Base-by-base conservation (phyloP, 2,113 vertebrate genomes). In the Isurus oxyrinchus region DNA sequence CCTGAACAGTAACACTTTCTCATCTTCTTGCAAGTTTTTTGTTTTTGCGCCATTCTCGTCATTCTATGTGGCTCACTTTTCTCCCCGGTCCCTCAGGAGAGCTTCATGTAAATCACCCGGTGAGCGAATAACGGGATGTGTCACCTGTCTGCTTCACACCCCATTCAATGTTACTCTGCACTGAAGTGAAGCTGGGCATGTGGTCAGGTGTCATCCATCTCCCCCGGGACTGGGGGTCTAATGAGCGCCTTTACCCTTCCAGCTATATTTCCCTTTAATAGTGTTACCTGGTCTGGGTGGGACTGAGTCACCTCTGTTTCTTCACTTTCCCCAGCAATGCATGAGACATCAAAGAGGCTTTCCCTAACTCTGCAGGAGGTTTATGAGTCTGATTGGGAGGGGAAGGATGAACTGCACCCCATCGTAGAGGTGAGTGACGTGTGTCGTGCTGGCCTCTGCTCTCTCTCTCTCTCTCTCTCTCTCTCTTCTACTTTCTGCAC, bases 341-440 rank as follows among this genome's bases (percentile, higher is more conserved):
- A 98, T 66, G 99, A 99, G 96, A 98, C 98, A 72, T 99, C 99
- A 0, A 98, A 98, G 96, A 98, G 97, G 87, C 98, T 99, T 53
- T 98, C 98, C 0, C 98, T 99, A 96, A 99, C 99, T 0, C 97
- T 99, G 96, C 98, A 98, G 96, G 99, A 99, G 59, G 97, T 98
- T 84, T 99, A 99, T 97, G 98, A 98, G 96, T 35, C 95, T 0
- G 98, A 98, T 1, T 99, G 99, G 99, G 98, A 97, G 0, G 99
- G 98, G 13, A 98, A 98, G 35, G 98, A 98, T 72, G 98, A 99
- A 57, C 97, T 99, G 55, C 98, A 98, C 94, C 97, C 97, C 97
- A 98, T 99, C 35, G 98, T 99, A 5, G 98, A 97, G 96, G 99
- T 99, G 97, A 98, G 97, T 53, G 59, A 66, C 1, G 5, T 27